Evolutionary conservation across 2,888 invertebrate species (phyloP), one percentile per base, ranked within the genome.

Genomic region (Andrena fulva): DNA sequence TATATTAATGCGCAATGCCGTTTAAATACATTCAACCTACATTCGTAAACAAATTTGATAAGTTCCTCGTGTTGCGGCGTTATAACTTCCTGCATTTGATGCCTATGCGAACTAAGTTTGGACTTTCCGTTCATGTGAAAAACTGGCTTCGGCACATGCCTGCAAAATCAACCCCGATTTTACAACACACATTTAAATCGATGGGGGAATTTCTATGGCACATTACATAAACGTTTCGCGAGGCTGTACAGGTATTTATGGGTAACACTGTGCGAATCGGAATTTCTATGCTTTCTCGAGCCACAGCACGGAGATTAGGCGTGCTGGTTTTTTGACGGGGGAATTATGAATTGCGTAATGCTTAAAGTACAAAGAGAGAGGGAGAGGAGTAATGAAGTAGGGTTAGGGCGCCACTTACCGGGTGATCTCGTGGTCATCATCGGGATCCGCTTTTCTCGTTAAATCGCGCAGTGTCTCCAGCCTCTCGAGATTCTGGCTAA

Each of bases 1-100:
- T 60, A 48, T 29, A 68, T 54, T 48, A 64, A 20, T 48, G 29
- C 67, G 54, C 75, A 56, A 56, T 24, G 24, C 24, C 56, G 10
- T 20, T 56, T 56, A 56, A 56, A 60, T 33, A 48, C 12, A 67
- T 82, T 77, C 82, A 27, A 91, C 92, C 96, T 95, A 98, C 98
- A 97, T 94, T 97, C 97, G 94, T 97, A 96, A 91, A 98, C 96
- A 94, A 96, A 98, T 95, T 96, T 96, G 91, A 98, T 97, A 87
- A 98, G 96, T 95, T 98, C 98, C 92, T 98, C 97, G 92, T 98
- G 98, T 91, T 98, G 97, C 75, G 97, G 98, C 79, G 96, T 95
- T 85, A 96, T 95, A 68, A 94, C 94, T 92, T 96, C 96, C 86
- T 96, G 94, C 94, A 96, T 94, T 94, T 95, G 92, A 90, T 95